These are phyloP conservation scores for Diadumene lineata DNA, from an alignment of 92 coral and sea anemone species.

Conservation along the genomic window DNA sequence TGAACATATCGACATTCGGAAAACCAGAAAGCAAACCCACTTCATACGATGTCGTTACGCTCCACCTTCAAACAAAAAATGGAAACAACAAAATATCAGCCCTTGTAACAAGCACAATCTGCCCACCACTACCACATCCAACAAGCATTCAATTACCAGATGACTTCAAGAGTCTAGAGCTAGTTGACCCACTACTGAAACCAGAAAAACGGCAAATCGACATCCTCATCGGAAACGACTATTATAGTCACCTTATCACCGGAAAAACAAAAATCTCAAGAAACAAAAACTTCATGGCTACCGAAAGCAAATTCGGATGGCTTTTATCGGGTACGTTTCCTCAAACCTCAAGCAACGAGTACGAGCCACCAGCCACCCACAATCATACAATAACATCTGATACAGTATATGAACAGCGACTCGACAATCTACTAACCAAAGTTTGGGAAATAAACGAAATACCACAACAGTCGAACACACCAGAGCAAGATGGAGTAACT, in stretches of 20 bases:
- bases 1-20: conserved; percentile 40
- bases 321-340: conserved; percentile 51
- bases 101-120: conserved; percentile 35
- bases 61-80: conserved; percentile 23
- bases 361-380: conserved; percentile 2
- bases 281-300: conserved; percentile 24
- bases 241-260: conserved; percentile 33
- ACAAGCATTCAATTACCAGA: conserved; percentile 16
- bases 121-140: conserved; percentile 29
- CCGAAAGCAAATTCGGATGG: conserved; percentile 53
- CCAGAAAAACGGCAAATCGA: conserved; percentile 21
- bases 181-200: conserved; percentile 32
- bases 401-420: conserved; percentile 5
- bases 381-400: conserved; percentile 7
- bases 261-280: conserved; percentile 26
- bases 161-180: conserved; percentile 27
- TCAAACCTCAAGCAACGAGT: conserved; percentile 10
- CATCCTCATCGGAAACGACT: conserved; percentile 47
- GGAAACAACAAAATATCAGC: conserved; percentile 36
- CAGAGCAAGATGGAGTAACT: conserved; percentile 14
- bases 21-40: conserved; percentile 20
- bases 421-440: conserved; percentile 29
- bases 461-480: conserved; percentile 21
- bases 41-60: conserved; percentile 21
- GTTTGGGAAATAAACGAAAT: conserved; percentile 51